Evolutionary conservation across 1,140 invertebrate genomes (phyloP).

Genomic region (Octopus sinensis): DNA sequence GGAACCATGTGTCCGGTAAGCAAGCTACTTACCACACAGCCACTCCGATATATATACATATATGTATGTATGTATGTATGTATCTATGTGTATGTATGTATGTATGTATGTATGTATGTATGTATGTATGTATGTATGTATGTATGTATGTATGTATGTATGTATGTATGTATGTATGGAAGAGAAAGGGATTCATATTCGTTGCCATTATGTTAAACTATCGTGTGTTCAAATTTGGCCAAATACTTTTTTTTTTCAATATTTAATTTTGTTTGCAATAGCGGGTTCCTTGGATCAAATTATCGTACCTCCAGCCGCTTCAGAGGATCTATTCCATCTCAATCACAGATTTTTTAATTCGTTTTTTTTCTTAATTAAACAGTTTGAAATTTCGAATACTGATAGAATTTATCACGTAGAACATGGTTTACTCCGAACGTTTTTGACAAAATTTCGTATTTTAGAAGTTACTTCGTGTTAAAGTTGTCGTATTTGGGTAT

Average conservation of each 20-base stretch:
- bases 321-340: not conserved
- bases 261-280: not conserved
- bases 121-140: slow-evolving; percentile 21
- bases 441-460: too few relatives aligned
- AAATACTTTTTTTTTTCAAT: not conserved
- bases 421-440: too few relatives aligned
- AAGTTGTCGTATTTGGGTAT: too few relatives aligned
- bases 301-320: too few relatives aligned
- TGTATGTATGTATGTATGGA: slow-evolving; percentile 11
- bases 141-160: slow-evolving; percentile 7
- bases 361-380: not conserved
- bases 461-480: too few relatives aligned
- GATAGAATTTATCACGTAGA: too few relatives aligned
- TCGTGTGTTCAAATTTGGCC: not conserved
- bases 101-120: slow-evolving; percentile 18
- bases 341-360: not conserved
- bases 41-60: too few relatives aligned
- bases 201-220: not conserved
- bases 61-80: slow-evolving; percentile 16
- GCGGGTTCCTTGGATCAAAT: not conserved
- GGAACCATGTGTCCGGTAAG: too few relatives aligned
- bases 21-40: too few relatives aligned
- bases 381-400: too few relatives aligned
- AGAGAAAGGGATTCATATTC: not conserved
- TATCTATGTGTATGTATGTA: slow-evolving; percentile 12